A percentile compares a stretch with the other conserved stretches of the same genome.
Conservation (phyloP, 2,888 invertebrate genomes). For the Mythimna ferrago region DNA sequence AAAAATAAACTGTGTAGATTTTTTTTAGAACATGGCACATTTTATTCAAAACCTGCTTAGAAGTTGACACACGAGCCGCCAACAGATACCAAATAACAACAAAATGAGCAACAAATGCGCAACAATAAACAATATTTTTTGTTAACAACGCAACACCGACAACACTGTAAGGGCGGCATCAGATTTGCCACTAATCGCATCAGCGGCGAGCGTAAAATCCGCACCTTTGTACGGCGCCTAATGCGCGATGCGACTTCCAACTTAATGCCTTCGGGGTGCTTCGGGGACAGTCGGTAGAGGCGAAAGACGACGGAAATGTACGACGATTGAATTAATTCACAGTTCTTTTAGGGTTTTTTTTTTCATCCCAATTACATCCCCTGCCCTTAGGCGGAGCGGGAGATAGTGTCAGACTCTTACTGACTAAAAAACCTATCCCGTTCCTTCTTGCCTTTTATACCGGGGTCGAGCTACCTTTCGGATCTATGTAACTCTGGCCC, state of each 20-base stretch:
- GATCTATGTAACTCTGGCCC: too few species aligned
- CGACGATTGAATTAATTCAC: conserved; percentile 15
- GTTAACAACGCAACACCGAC: conserved; percentile 29
- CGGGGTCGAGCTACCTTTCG: too few species aligned
- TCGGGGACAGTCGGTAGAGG: conserved; percentile 26
- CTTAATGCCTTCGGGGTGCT: conserved; percentile 34
- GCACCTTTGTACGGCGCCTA: conserved; percentile 55
- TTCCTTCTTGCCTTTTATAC: too few species aligned
- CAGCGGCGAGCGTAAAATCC: conserved; percentile 67
- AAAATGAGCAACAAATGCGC: conserved; percentile 32
- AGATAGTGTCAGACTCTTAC: too few species aligned
- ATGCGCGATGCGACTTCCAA: conserved; percentile 57
- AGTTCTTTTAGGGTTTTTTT: not conserved
- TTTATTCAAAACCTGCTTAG: conserved; percentile 30
- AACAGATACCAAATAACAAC: conserved; percentile 35
- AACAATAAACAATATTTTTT: conserved; percentile 61
- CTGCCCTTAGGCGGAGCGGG: too few species aligned
- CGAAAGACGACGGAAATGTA: conserved; percentile 43
- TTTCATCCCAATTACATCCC: too few species aligned
- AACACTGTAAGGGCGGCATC: conserved; percentile 52
- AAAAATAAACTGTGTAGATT: not conserved
- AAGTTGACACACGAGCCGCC: conserved; percentile 33
- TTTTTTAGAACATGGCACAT: not conserved
- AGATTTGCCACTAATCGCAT: conserved; percentile 65
- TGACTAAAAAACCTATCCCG: too few species aligned